Percentiles rank a stretch among this genome's conserved stretches.
These are phyloP conservation scores for Epinephelus coioides DNA, from an alignment of 2,797 vertebrate genomes.

Conservation along the genomic window DNA sequence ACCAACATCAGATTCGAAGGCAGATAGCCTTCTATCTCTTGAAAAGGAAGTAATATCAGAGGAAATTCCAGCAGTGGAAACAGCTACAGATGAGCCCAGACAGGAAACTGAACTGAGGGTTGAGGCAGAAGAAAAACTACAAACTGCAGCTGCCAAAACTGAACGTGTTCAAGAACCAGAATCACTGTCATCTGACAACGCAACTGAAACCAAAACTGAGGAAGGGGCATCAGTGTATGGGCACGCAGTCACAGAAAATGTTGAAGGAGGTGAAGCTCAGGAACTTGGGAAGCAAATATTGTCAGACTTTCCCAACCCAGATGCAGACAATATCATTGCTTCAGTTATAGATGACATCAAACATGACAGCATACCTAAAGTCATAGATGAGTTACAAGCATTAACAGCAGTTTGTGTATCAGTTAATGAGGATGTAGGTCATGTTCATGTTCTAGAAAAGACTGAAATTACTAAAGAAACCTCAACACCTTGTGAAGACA, in stretches of 20 bases:
- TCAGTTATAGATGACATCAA: slow-evolving; percentile 41
- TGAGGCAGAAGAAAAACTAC: slow-evolving; percentile 5
- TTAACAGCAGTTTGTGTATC: slow-evolving; percentile 51
- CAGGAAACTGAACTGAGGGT: slow-evolving; percentile 2
- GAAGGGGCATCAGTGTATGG: slow-evolving; percentile 22
- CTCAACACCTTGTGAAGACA: slow-evolving; percentile 16
- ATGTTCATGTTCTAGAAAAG: slow-evolving; percentile 41
- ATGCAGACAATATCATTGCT: slow-evolving; percentile 3
- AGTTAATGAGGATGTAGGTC: slow-evolving; percentile 28
- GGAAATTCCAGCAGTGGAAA: slow-evolving; percentile 18
- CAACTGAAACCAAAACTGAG: slow-evolving; percentile 24
- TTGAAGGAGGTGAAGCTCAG: background rate
- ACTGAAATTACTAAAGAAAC: slow-evolving; percentile 17
- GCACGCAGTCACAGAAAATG: slow-evolving; percentile 22
- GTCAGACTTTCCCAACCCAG: slow-evolving; percentile 6
- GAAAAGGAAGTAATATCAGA: slow-evolving; percentile 35
- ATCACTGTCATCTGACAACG: slow-evolving; percentile 7
- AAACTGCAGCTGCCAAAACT: background rate
- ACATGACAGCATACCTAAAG: slow-evolving; percentile 28
- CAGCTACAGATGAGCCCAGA: slow-evolving; percentile 36
- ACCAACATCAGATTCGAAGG: slow-evolving; percentile 11
- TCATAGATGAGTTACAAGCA: slow-evolving; percentile 41
- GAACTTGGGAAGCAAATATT: slow-evolving; percentile 29
- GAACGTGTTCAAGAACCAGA: slow-evolving; percentile 25
- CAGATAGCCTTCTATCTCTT: background rate